phyloP scores from a whole-genome alignment of 2,113 vertebrate genomes.

The Campylorhamphus procurvoides region DNA sequence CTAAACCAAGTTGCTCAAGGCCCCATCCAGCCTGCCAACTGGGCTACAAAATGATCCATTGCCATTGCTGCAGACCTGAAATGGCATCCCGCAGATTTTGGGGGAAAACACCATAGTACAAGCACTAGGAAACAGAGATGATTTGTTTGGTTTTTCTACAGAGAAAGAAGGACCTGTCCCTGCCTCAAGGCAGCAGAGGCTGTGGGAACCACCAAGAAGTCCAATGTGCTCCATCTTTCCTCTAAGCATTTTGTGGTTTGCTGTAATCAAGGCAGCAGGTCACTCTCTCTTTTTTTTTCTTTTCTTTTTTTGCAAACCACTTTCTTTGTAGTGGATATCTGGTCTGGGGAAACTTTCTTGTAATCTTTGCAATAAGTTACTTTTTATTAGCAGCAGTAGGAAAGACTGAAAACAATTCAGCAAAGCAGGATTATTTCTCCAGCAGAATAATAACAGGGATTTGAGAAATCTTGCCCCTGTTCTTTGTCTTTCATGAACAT shows the following conservation, averaged over 20 bases:
- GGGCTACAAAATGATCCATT: not conserved
- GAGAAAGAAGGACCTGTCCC: not conserved
- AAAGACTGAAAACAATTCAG: conserved; percentile 16
- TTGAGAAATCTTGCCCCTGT: conserved; percentile 18
- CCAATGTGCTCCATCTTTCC: not conserved
- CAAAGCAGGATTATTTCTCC: conserved; percentile 12
- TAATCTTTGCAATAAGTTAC: not conserved
- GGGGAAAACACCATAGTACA: not conserved
- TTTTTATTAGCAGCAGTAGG: not conserved
- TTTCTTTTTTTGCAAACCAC: not conserved
- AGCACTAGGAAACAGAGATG: not conserved
- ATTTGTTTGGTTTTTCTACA: not conserved
- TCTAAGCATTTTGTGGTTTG: not conserved
- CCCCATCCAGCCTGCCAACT: not conserved
- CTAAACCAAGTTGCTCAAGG: accelerated
- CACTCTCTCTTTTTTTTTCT: not conserved
- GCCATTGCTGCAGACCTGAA: not conserved
- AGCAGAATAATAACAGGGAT: not conserved
- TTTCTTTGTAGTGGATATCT: not conserved
- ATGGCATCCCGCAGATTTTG: not conserved
- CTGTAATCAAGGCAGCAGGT: not conserved
- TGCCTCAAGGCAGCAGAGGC: not conserved
- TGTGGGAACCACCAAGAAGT: not conserved
- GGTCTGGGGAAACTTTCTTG: not conserved
- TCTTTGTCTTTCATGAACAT: conserved; percentile 31